Evolutionary conservation across 2,113 vertebrate species (phyloP).

Genomic region (Collichthys lucidus): DNA sequence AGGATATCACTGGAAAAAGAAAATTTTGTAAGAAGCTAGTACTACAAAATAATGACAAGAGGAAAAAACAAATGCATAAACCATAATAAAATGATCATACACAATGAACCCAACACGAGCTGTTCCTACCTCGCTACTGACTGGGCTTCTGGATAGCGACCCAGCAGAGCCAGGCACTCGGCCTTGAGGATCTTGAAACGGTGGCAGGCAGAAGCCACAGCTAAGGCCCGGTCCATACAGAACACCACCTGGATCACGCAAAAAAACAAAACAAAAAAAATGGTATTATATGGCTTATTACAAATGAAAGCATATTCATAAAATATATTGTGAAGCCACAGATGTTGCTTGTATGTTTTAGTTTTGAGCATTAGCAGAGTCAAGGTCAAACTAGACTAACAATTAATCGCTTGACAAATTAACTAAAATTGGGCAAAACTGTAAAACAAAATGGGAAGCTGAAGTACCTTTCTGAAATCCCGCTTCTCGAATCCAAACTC

Average conservation of each 20-base stretch:
- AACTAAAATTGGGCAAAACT: not conserved
- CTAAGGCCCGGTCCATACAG: constrained; percentile 96
- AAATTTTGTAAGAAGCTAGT: not conserved
- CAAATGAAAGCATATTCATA: not conserved
- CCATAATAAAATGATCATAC: not conserved
- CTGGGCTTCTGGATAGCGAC: constrained; percentile 95
- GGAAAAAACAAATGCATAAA: too few relatives aligned
- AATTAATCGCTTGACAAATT: not conserved
- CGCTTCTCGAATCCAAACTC: constrained; percentile 93
- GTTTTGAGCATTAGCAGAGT: not conserved
- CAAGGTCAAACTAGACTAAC: not conserved
- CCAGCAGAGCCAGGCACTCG: constrained; percentile 93
- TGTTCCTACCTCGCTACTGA: constrained; percentile 92
- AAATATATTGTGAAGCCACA: not conserved
- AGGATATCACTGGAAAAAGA: constrained; percentile 89
- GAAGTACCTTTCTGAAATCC: constrained; percentile 93
- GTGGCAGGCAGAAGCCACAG: constrained; percentile 92
- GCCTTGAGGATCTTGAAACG: constrained; percentile 97
- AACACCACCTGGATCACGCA: constrained; percentile 89
- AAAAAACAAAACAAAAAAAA: too few relatives aligned
- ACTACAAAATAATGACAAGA: too few relatives aligned
- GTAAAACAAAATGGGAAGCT: not conserved
- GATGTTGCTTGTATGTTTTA: not conserved
- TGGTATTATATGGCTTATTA: too few relatives aligned
- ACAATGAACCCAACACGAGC: not conserved